Conservation (phyloP, 2,113 vertebrate species). For the Pachypanchax playfairii region DNA sequence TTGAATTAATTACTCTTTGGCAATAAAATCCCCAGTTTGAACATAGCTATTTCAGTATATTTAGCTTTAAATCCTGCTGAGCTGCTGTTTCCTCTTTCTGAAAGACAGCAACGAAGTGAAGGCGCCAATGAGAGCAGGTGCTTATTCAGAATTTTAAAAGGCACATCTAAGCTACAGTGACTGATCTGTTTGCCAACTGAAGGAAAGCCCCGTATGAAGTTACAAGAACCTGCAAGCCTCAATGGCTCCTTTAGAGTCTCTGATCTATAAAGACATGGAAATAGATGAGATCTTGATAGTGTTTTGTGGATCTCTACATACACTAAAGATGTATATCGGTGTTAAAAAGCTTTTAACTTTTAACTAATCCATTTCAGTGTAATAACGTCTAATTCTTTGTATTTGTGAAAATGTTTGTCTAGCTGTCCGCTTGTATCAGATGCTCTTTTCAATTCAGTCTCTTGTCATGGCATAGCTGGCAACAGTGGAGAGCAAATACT, state of each 20-base stretch:
- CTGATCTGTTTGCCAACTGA: constrained; percentile 2
- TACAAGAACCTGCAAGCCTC: neutral
- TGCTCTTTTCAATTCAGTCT: no score
- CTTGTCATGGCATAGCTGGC: no score
- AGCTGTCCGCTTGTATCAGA: no score
- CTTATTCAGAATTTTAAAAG: neutral
- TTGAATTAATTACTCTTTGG: neutral
- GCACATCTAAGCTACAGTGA: constrained; percentile 1
- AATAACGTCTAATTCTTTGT: no score
- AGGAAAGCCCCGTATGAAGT: neutral
- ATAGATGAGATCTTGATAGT: neutral
- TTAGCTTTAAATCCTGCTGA: neutral
- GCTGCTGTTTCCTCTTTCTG: neutral
- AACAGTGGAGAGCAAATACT: no score
- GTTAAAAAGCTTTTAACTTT: no score
- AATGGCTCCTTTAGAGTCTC: neutral
- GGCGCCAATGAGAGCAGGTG: neutral
- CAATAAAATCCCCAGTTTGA: neutral
- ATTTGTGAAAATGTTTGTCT: no score
- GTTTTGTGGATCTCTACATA: neutral
- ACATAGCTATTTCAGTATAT: neutral
- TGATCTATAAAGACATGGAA: neutral
- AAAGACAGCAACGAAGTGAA: neutral
- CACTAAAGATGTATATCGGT: neutral
- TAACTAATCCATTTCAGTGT: no score